phyloP scores from a whole-genome alignment of 2,797 vertebrate genomes.

The Thaleichthys pacificus region DNA sequence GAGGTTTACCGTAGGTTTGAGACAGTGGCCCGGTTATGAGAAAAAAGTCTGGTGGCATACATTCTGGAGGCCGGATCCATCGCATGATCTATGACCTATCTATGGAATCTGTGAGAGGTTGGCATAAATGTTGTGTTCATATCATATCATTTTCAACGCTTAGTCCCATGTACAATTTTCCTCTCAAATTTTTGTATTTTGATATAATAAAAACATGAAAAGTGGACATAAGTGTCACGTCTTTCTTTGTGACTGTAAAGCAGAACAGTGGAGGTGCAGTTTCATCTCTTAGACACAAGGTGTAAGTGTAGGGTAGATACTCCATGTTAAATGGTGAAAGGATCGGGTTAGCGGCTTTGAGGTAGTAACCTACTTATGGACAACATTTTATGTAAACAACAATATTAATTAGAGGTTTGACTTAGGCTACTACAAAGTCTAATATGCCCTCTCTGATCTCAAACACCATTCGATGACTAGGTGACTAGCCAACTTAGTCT shows the following conservation, averaged over 20 bases:
- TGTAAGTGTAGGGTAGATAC: conserved; percentile 59
- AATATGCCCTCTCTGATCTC: too few species aligned
- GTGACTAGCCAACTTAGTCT: background rate
- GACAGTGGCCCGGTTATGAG: background rate
- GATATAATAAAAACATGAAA: conserved; percentile 83
- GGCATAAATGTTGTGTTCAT: conserved; percentile 76
- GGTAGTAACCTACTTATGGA: conserved; percentile 10
- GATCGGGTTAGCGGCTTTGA: background rate
- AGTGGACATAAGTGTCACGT: conserved; percentile 48
- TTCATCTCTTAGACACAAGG: conserved; percentile 63
- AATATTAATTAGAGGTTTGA: too few species aligned
- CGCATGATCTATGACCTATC: conserved; percentile 67
- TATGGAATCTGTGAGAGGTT: conserved; percentile 69
- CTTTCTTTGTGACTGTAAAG: conserved; percentile 23
- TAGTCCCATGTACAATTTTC: conserved; percentile 79
- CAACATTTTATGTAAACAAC: conserved; percentile 12
- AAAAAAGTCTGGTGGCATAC: conserved; percentile 57
- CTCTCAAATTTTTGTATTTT: conserved; percentile 87
- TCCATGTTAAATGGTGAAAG: too few species aligned
- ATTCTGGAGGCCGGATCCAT: conserved; percentile 46
- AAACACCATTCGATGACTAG: background rate
- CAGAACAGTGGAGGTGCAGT: conserved; percentile 46
- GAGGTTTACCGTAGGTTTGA: background rate
- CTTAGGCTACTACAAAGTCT: too few species aligned
- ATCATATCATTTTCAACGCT: conserved; percentile 80